A percentile compares a stretch with the other conserved stretches of the same genome.
Conservation (phyloP, 2,888 invertebrate species). For the Thymelicus sylvestris region DNA sequence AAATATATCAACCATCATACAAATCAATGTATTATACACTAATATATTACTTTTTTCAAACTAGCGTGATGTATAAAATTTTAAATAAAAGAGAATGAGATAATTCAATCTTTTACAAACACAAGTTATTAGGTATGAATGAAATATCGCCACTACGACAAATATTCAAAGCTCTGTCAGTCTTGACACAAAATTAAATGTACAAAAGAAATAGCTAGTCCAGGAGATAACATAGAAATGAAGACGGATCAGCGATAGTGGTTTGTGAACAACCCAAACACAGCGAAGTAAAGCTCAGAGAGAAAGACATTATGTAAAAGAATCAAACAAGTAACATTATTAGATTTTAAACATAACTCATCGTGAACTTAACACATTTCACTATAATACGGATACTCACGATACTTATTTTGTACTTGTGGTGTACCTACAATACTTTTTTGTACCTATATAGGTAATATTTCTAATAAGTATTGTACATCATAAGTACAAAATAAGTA, state of each 20-base stretch:
- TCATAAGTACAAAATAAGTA: no score
- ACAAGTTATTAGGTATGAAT: neutral
- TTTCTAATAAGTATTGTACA: no score
- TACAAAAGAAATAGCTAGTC: neutral
- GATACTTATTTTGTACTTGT: no score
- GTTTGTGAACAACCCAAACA: neutral
- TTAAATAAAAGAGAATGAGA: slow-evolving; percentile 1
- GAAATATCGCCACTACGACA: neutral
- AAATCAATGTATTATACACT: slow-evolving; percentile 64
- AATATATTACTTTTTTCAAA: slow-evolving; percentile 61
- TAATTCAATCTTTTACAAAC: neutral
- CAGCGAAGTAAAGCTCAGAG: neutral
- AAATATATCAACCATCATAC: slow-evolving; percentile 63
- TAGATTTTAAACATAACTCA: no score
- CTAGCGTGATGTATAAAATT: slow-evolving; percentile 49
- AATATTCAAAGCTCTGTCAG: neutral
- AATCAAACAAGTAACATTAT: neutral
- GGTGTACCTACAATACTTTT: no score
- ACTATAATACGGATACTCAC: no score
- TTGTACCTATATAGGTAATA: no score
- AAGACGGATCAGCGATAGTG: neutral
- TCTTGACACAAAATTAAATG: neutral
- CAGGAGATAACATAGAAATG: neutral
- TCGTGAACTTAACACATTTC: no score
- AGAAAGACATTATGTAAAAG: neutral